Evolutionary conservation across 2,888 invertebrate species (phyloP).

Genomic region (Drosophila prostipennis): DNA sequence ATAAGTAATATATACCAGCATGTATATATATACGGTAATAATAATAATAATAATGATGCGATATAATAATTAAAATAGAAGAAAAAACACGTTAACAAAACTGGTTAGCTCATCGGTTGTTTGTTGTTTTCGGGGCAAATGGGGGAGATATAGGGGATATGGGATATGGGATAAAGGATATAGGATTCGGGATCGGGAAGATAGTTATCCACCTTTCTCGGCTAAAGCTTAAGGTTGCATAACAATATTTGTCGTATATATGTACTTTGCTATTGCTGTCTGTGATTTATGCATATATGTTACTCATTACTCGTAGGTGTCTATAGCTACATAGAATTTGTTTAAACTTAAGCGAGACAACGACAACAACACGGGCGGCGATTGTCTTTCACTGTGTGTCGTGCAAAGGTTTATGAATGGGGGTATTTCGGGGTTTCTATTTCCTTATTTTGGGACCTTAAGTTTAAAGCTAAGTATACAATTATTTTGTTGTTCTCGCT

Average conservation of each 20-base stretch:
- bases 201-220: constrained; percentile 5
- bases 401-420: constrained; percentile 16
- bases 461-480: constrained; percentile 33
- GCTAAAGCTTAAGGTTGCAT: constrained; percentile 17
- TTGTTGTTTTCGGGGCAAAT: not conserved
- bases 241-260: constrained; percentile 21
- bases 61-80: constrained; percentile 37
- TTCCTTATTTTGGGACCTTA: constrained; percentile 5
- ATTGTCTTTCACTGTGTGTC: constrained; percentile 55
- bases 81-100: constrained; percentile 39
- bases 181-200: not conserved
- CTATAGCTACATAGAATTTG: constrained; percentile 24
- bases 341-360: constrained; percentile 33
- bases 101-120: constrained; percentile 27
- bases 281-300: constrained; percentile 24
- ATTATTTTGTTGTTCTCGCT: constrained; percentile 30
- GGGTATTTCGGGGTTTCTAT: not conserved
- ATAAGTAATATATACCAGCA: constrained; percentile 17
- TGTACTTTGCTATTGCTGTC: constrained; percentile 26
- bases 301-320: constrained; percentile 8
- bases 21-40: constrained; percentile 17
- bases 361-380: constrained; percentile 52
- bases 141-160: constrained; percentile 1
- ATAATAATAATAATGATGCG: constrained; percentile 37
- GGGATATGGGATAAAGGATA: not conserved